Percentiles rank a stretch among this genome's conserved stretches.
These are phyloP conservation scores for Eupithecia centaureata DNA, from an alignment of 2,888 invertebrate species.

Conservation along the genomic window DNA sequence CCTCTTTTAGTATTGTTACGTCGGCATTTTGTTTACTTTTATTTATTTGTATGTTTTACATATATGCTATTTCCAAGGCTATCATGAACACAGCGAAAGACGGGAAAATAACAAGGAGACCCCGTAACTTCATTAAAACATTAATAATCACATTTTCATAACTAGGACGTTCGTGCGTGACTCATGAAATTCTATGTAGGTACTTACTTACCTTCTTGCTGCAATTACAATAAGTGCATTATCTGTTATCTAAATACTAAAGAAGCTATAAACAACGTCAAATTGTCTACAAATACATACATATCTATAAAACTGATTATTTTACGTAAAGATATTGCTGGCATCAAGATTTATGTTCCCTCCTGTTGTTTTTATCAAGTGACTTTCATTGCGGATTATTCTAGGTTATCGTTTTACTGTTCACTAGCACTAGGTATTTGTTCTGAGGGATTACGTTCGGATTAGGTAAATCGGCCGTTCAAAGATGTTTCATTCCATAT, in stretches of 20 bases:
- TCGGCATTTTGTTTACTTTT: background rate
- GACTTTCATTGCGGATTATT: background rate
- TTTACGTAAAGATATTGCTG: background rate
- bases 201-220: background rate
- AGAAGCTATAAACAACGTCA: background rate
- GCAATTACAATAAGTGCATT: background rate
- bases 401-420: background rate
- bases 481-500: background rate
- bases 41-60: conserved; percentile 26
- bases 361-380: background rate
- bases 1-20: background rate
- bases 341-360: background rate
- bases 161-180: background rate
- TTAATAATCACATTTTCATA: background rate
- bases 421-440: background rate
- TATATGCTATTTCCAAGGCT: conserved; percentile 19
- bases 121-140: background rate
- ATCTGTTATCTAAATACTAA: background rate
- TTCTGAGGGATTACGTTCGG: background rate
- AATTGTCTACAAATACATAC: background rate
- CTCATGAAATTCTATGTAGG: no score
- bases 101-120: background rate
- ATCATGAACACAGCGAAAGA: conserved; percentile 22
- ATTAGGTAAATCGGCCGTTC: background rate
- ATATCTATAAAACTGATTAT: background rate